phyloP scores from a whole-genome alignment of 2,113 vertebrate species.

The Probosciger aterrimus region DNA sequence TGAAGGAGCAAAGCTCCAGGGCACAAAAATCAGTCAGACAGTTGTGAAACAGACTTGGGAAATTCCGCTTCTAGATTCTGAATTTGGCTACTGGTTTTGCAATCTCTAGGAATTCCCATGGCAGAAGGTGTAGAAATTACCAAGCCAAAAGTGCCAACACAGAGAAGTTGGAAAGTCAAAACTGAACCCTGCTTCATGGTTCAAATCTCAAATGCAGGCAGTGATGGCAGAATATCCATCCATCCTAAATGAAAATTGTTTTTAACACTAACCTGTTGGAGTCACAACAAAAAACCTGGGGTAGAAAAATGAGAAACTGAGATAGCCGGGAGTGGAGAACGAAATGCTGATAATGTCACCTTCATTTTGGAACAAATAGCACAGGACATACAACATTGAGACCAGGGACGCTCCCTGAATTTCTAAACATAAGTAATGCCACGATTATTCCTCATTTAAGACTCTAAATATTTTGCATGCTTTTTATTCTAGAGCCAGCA shows the following conservation, averaged over 20 bases:
- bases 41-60: background rate
- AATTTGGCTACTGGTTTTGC: background rate
- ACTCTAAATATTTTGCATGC: background rate
- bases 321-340: background rate
- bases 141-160: background rate
- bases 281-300: background rate
- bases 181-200: background rate
- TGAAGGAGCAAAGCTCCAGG: background rate
- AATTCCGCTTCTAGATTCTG: background rate
- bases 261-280: background rate
- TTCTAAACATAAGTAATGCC: background rate
- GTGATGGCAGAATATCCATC: background rate
- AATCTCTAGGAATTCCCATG: background rate
- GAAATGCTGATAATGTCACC: background rate
- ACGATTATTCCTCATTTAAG: background rate
- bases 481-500: slow-evolving; percentile 4
- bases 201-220: background rate
- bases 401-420: background rate
- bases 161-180: background rate
- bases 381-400: background rate
- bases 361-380: background rate
- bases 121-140: background rate
- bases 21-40: background rate
- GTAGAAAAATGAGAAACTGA: background rate
- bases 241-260: background rate